These are phyloP conservation scores for Himalopsyche japonica DNA, from an alignment of 2,888 invertebrate genomes.

Conservation along the genomic window DNA sequence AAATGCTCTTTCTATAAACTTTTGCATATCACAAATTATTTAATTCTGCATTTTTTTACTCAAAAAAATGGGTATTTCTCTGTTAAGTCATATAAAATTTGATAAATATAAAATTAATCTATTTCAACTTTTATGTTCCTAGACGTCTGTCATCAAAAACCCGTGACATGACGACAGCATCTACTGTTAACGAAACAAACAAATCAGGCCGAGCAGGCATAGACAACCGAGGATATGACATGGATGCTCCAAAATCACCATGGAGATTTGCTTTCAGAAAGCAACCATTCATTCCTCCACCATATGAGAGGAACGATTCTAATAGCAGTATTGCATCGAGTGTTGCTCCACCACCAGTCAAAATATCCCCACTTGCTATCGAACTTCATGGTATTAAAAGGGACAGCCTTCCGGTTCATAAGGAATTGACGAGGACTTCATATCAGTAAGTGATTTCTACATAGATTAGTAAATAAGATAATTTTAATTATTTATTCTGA, in stretches of 20 bases:
- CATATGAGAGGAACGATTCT: slow-evolving; percentile 59
- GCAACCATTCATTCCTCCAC: slow-evolving; percentile 44
- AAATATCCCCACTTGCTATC: slow-evolving; percentile 55
- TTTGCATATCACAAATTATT: no score
- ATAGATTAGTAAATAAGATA: background rate
- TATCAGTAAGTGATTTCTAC: slow-evolving; percentile 32
- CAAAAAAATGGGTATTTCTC: no score
- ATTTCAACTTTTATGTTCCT: slow-evolving; percentile 28
- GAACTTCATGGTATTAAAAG: slow-evolving; percentile 34
- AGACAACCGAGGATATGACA: slow-evolving; percentile 69
- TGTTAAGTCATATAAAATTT: no score
- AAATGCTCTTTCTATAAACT: no score
- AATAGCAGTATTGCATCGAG: slow-evolving; percentile 65
- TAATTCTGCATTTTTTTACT: no score
- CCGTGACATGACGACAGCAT: slow-evolving; percentile 59
- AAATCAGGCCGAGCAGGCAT: slow-evolving; percentile 55
- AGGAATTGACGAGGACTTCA: slow-evolving; percentile 35
- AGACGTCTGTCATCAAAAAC: slow-evolving; percentile 74
- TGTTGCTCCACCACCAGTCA: slow-evolving; percentile 53
- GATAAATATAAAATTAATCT: no score
- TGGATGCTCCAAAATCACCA: slow-evolving; percentile 70
- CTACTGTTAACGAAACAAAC: slow-evolving; percentile 50
- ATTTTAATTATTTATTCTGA: background rate
- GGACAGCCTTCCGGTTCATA: slow-evolving; percentile 41
- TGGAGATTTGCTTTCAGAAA: slow-evolving; percentile 69